A percentile compares a stretch with the other conserved stretches of the same genome.
Conservation (phyloP, 2,797 vertebrate species). For the Catharus ustulatus region DNA sequence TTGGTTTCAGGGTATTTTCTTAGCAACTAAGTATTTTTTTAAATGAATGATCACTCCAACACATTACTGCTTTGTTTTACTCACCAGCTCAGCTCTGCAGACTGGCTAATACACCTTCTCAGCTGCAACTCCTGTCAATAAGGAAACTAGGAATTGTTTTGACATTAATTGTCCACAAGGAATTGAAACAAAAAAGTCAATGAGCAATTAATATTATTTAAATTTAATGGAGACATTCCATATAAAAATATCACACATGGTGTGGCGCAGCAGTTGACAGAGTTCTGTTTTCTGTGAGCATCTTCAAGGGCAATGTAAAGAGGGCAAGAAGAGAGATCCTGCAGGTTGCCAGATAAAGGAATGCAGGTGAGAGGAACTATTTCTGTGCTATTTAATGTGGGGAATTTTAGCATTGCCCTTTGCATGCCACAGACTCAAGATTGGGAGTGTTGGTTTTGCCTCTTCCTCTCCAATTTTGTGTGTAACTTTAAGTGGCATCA, state of each 20-base stretch:
- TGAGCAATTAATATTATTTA: neutral
- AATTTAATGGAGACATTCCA: slow-evolving; percentile 38
- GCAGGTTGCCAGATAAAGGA: neutral
- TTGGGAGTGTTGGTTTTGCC: neutral
- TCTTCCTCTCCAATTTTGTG: neutral
- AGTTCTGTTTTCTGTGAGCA: neutral
- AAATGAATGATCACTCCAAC: neutral
- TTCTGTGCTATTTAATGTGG: neutral
- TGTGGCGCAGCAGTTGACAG: neutral
- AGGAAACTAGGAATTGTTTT: neutral
- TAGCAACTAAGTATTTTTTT: neutral
- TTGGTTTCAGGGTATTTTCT: neutral
- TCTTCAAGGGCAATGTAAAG: neutral
- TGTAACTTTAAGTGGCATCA: neutral
- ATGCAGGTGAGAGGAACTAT: neutral
- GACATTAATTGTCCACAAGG: neutral
- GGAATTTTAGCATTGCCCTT: neutral
- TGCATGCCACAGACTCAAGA: neutral
- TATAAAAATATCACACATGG: neutral
- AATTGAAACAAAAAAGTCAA: slow-evolving; percentile 32
- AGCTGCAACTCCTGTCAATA: neutral
- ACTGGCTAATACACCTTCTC: neutral
- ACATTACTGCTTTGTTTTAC: neutral
- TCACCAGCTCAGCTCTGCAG: neutral
- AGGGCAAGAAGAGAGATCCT: neutral